Conservation (phyloP, 2,888 invertebrate species). For the Tachina fera region DNA sequence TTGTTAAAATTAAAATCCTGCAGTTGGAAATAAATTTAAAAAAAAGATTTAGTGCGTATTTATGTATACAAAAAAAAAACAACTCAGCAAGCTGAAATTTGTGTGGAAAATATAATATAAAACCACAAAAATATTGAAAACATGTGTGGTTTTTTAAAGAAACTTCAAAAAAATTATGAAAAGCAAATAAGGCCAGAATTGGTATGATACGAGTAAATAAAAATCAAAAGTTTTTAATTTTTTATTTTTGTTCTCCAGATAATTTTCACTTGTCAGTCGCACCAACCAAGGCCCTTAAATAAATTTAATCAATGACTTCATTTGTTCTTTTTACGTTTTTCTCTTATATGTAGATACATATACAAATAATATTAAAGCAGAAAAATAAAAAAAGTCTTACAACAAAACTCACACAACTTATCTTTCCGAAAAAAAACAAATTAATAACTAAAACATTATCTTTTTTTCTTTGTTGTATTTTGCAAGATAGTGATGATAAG, state of each 20-base stretch:
- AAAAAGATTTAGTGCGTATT: background rate
- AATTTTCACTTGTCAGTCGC: too few species aligned
- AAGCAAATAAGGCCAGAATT: too few species aligned
- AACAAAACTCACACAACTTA: constrained; percentile 41
- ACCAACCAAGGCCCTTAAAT: constrained; percentile 1
- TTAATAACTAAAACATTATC: background rate
- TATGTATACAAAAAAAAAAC: too few species aligned
- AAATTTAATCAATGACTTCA: constrained; percentile 44
- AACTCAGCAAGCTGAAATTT: too few species aligned
- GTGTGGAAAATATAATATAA: too few species aligned
- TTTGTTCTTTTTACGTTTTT: background rate
- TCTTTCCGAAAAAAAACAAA: constrained; percentile 50
- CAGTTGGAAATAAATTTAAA: background rate
- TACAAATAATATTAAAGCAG: background rate
- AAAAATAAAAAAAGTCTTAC: constrained; percentile 16
- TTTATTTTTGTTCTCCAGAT: too few species aligned
- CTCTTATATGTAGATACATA: background rate
- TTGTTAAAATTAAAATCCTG: background rate
- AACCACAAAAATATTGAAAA: too few species aligned
- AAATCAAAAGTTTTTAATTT: too few species aligned
- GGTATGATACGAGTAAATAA: too few species aligned
- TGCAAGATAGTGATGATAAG: constrained; percentile 62
- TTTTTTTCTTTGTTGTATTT: constrained; percentile 45
- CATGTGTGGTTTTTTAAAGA: too few species aligned
- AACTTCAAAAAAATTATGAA: too few species aligned